Evolutionary conservation across 1,140 invertebrate genomes (phyloP).

Genomic region (Apis cerana): DNA sequence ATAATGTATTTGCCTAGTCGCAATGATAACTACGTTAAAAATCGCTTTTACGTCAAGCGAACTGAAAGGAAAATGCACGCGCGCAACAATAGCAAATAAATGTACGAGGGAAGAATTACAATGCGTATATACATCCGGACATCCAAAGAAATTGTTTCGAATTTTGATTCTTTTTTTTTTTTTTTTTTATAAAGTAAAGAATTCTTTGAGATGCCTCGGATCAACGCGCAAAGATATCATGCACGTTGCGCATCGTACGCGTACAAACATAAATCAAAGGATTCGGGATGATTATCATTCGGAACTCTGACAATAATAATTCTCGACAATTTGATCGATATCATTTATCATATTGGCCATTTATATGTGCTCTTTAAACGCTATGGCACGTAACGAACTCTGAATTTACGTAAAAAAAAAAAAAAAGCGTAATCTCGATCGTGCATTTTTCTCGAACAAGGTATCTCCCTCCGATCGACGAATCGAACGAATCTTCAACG

Average conservation of each 20-base stretch:
- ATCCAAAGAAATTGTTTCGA: not conserved
- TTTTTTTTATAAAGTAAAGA: too few relatives aligned
- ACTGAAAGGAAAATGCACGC: conserved; percentile 18
- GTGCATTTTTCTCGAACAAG: not conserved
- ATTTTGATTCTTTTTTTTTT: not conserved
- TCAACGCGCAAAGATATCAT: not conserved
- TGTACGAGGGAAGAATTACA: conserved; percentile 7
- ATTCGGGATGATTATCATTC: conserved; percentile 13
- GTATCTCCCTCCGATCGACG: not conserved
- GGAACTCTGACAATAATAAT: conserved; percentile 3
- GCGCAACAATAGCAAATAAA: not conserved
- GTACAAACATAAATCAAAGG: conserved; percentile 9
- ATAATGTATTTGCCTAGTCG: conserved; percentile 45
- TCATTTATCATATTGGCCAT: not conserved
- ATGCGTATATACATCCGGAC: too few relatives aligned
- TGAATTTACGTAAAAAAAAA: not conserved
- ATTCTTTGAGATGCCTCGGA: not conserved
- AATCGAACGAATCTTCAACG: conserved; percentile 1
- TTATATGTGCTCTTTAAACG: not conserved
- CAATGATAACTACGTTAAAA: conserved; percentile 41
- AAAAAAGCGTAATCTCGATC: conserved; percentile 2
- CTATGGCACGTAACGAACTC: conserved; percentile 22
- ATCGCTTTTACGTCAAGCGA: conserved; percentile 44
- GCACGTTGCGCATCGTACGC: not conserved
- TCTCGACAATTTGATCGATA: conserved; percentile 14